Conservation (phyloP, 2,888 invertebrate species). For the Acleris literana region DNA sequence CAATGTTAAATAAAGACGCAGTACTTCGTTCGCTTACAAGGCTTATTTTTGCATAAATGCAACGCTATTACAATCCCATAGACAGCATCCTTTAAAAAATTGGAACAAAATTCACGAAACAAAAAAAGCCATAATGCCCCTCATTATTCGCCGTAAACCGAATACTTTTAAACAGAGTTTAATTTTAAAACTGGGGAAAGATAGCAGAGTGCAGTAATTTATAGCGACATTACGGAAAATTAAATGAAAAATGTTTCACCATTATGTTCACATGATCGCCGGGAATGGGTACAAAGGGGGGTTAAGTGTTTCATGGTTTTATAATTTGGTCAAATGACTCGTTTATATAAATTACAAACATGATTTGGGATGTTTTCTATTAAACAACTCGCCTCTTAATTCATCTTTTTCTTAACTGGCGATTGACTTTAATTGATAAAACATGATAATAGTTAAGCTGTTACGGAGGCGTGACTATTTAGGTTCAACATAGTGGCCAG, state of each 20-base stretch:
- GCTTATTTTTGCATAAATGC: too few relatives aligned
- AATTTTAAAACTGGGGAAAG: constrained; percentile 65
- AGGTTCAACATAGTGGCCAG: too few relatives aligned
- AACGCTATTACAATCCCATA: neutral
- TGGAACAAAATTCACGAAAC: constrained; percentile 24
- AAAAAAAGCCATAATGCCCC: constrained; percentile 24
- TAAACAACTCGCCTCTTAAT: too few relatives aligned
- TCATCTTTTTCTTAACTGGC: too few relatives aligned
- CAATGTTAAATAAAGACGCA: too few relatives aligned
- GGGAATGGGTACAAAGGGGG: neutral
- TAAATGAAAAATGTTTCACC: constrained; percentile 64
- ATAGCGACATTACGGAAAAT: constrained; percentile 68
- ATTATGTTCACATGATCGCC: constrained; percentile 39
- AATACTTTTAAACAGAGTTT: constrained; percentile 55
- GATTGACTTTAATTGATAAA: too few relatives aligned
- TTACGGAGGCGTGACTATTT: too few relatives aligned
- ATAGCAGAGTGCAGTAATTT: constrained; percentile 63
- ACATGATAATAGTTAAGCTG: too few relatives aligned
- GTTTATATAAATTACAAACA: neutral
- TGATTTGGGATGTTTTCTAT: neutral
- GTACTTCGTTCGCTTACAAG: too few relatives aligned
- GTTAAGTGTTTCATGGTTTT: neutral
- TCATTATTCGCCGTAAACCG: constrained; percentile 39
- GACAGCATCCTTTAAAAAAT: constrained; percentile 3
- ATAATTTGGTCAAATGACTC: neutral